Percentiles rank a stretch among this genome's conserved stretches.
Evolutionary conservation across 2,888 invertebrate genomes (phyloP).

Genomic region (Myopa tessellatipennis): DNA sequence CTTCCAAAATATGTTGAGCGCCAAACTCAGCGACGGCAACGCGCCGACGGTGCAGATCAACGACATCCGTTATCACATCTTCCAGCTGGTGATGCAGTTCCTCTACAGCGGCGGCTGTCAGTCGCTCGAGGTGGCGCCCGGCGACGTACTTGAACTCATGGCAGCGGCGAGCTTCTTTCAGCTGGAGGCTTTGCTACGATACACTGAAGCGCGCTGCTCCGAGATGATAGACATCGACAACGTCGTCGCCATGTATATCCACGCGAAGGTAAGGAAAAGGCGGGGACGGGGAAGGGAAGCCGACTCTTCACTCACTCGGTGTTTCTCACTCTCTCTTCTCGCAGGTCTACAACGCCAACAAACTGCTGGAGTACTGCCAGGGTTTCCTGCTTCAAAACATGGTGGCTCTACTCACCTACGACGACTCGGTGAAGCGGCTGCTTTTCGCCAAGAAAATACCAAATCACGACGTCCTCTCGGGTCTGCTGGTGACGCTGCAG

Average conservation of each 20-base stretch:
- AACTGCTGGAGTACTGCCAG: conserved; percentile 89
- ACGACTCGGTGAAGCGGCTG: conserved; percentile 88
- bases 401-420: conserved; percentile 92
- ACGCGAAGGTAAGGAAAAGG: conserved; percentile 78
- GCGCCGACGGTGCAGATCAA: conserved; percentile 91
- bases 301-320: neutral
- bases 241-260: conserved; percentile 91
- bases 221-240: conserved; percentile 87
- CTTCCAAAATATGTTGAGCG: conserved; percentile 86
- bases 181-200: conserved; percentile 83
- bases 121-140: conserved; percentile 80
- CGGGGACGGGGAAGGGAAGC: neutral
- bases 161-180: conserved; percentile 94
- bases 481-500: conserved; percentile 82
- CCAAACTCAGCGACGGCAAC: conserved; percentile 78
- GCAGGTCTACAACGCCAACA: conserved; percentile 87
- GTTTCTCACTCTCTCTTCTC: conserved; percentile 43
- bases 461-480: conserved; percentile 88
- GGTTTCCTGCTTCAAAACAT: conserved; percentile 91
- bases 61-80: conserved; percentile 91
- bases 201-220: conserved; percentile 88
- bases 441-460: conserved; percentile 90
- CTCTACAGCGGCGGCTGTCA: conserved; percentile 90
- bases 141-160: conserved; percentile 87
- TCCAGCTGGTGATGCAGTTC: conserved; percentile 91